A percentile compares a stretch with the other conserved stretches of the same genome.
phyloP scores from a whole-genome alignment of 1,140 invertebrate species.

The Neocloeon triangulifer region DNA sequence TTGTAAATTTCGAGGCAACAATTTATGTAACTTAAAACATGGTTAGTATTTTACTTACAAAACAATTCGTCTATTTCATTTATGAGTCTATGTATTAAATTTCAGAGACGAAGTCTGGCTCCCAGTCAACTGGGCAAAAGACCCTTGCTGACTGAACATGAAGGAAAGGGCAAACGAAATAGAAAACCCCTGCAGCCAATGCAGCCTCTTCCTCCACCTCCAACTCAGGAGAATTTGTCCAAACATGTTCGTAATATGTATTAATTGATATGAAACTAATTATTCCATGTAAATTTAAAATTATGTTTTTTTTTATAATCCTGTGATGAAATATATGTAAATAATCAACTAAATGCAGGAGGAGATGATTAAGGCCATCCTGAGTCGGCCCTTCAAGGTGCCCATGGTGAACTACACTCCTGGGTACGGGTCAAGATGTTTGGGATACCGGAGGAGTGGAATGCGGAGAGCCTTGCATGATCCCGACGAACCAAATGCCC shows the following conservation, averaged over 20 bases:
- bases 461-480: conserved; percentile 66
- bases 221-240: background rate
- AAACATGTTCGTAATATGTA: background rate
- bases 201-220: background rate
- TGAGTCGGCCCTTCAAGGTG: conserved; percentile 83
- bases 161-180: conserved; percentile 7
- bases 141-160: conserved; percentile 15
- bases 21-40: too few species aligned
- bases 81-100: too few species aligned
- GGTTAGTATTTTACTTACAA: too few species aligned
- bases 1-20: too few species aligned
- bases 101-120: conserved; percentile 22
- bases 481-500: conserved; percentile 78
- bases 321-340: background rate
- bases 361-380: conserved; percentile 51
- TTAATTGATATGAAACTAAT: background rate
- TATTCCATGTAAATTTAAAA: background rate
- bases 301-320: background rate
- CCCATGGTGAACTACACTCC: conserved; percentile 73
- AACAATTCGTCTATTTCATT: too few species aligned
- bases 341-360: conserved; percentile 27
- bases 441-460: conserved; percentile 49
- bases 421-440: conserved; percentile 33
- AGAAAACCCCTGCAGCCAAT: conserved; percentile 4
- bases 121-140: conserved; percentile 29